phyloP scores from a whole-genome alignment of 2,888 invertebrate species.

The Taphrorychus bicolor region DNA sequence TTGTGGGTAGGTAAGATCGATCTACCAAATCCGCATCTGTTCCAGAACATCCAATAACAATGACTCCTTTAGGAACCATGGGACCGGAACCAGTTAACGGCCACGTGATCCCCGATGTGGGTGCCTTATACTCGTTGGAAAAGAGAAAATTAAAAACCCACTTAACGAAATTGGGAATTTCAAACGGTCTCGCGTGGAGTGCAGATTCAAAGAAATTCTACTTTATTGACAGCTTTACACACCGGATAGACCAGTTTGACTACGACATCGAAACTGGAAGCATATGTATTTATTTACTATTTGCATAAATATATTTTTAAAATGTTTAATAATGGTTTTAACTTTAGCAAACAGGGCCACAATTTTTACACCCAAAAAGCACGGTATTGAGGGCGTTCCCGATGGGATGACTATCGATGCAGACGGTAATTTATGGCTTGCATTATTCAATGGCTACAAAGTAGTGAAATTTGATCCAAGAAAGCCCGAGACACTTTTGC shows the following conservation, averaged over 20 bases:
- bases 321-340: not conserved
- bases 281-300: slow-evolving; percentile 55
- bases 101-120: slow-evolving; percentile 43
- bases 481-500: slow-evolving; percentile 63
- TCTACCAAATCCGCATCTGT: not conserved
- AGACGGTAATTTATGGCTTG: slow-evolving; percentile 80
- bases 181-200: slow-evolving; percentile 79
- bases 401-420: slow-evolving; percentile 84
- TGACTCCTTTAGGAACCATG: slow-evolving; percentile 47
- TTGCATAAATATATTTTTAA: not conserved
- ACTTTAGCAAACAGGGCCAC: slow-evolving; percentile 50
- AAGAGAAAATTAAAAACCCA: slow-evolving; percentile 43
- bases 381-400: slow-evolving; percentile 62
- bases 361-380: slow-evolving; percentile 64
- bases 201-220: slow-evolving; percentile 71
- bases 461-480: slow-evolving; percentile 66
- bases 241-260: slow-evolving; percentile 69
- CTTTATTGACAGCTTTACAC: slow-evolving; percentile 74
- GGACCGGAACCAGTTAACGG: slow-evolving; percentile 42
- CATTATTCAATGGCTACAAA: slow-evolving; percentile 72
- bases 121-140: slow-evolving; percentile 22
- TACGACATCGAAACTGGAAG: slow-evolving; percentile 65
- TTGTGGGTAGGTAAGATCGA: slow-evolving; percentile 64
- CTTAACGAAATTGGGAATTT: slow-evolving; percentile 46
- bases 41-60: not conserved